phyloP scores from a whole-genome alignment of 2,888 invertebrate species.

The Metopia argyrocephala region DNA sequence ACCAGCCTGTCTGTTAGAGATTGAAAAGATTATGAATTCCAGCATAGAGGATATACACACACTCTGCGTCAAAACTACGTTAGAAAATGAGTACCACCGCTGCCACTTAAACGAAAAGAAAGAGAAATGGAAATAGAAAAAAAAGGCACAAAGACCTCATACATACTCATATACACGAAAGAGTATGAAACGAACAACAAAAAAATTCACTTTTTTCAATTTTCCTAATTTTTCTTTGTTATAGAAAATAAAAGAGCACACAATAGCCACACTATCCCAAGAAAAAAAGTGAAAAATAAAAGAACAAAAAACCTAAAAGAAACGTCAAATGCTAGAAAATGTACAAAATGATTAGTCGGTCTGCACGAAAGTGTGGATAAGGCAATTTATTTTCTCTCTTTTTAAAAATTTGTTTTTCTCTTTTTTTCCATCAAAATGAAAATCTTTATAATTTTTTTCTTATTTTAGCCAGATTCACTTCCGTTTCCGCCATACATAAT shows the following conservation, averaged over 20 bases:
- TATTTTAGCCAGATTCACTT: slow-evolving; percentile 45
- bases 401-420: no score
- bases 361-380: slow-evolving; percentile 64
- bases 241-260: slow-evolving; percentile 36
- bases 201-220: slow-evolving; percentile 9
- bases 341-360: slow-evolving; percentile 65
- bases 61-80: slow-evolving; percentile 48
- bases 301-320: slow-evolving; percentile 55
- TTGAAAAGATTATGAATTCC: slow-evolving; percentile 61
- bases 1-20: slow-evolving; percentile 62
- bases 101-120: not conserved
- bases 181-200: not conserved
- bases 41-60: slow-evolving; percentile 16
- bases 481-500: slow-evolving; percentile 51
- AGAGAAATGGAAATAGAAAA: not conserved
- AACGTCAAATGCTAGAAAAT: slow-evolving; percentile 63
- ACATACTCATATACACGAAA: slow-evolving; percentile 34
- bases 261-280: slow-evolving; percentile 53
- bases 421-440: slow-evolving; percentile 38
- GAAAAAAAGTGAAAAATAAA: no score
- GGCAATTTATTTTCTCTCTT: slow-evolving; percentile 57
- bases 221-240: slow-evolving; percentile 56
- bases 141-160: not conserved
- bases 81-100: slow-evolving; percentile 12
- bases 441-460: slow-evolving; percentile 50